Conservation (phyloP, 2,888 invertebrate genomes). For the Steinernema hermaphroditum region DNA sequence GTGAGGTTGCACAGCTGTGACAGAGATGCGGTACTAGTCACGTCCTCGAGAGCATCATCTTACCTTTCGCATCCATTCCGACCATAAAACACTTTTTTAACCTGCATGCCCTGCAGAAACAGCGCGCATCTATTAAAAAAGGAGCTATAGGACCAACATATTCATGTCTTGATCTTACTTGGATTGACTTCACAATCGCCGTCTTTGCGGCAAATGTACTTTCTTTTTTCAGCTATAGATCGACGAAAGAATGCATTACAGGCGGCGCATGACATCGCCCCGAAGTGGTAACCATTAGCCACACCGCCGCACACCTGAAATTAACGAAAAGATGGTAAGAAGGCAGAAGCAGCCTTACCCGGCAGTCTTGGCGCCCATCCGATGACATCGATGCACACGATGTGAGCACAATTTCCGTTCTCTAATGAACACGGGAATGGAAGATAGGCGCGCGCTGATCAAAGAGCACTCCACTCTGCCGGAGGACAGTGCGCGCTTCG, state of each 20-base stretch:
- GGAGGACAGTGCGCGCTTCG: conserved; percentile 12
- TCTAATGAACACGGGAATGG: conserved; percentile 17
- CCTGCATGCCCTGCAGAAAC: conserved; percentile 40
- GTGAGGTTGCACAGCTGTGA: conserved; percentile 42
- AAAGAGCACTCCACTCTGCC: conserved; percentile 20
- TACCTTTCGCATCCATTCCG: conserved; percentile 39
- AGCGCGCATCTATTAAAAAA: conserved; percentile 31
- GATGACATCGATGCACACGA: background rate
- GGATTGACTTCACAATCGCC: conserved; percentile 36
- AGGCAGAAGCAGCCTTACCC: background rate
- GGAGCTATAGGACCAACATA: background rate
- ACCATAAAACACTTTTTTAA: conserved; percentile 38
- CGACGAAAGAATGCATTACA: conserved; percentile 42
- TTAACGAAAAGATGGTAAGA: background rate
- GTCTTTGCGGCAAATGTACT: conserved; percentile 39
- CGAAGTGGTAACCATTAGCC: conserved; percentile 41
- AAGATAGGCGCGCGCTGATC: conserved; percentile 28
- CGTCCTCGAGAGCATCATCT: background rate
- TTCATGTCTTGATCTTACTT: conserved; percentile 1
- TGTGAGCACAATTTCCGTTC: conserved; percentile 15
- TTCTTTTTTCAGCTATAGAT: conserved; percentile 38
- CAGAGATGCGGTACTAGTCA: background rate
- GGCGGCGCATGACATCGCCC: conserved; percentile 42
- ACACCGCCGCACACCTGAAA: conserved; percentile 35
- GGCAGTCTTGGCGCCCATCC: background rate